Percentiles rank a stretch among this genome's conserved stretches.
Evolutionary conservation across 2,797 vertebrate species (phyloP).

Genomic region (Merluccius polli): DNA sequence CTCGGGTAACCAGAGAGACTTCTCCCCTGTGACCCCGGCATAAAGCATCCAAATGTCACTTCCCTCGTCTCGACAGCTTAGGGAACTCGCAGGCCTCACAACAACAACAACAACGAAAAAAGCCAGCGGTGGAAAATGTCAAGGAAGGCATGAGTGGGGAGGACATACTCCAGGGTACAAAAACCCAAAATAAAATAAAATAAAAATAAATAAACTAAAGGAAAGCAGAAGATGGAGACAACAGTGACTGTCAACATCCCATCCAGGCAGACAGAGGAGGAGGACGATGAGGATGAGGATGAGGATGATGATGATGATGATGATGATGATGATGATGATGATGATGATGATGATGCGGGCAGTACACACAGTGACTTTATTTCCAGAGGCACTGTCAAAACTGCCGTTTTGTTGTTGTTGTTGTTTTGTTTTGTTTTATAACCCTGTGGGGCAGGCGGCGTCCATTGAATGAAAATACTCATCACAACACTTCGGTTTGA

Average conservation of each 20-base stretch:
- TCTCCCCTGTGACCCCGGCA: neutral
- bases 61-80: neutral
- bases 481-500: neutral
- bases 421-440: neutral
- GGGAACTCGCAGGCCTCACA: neutral
- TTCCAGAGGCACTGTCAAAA: neutral
- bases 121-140: conserved; percentile 33
- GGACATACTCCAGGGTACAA: neutral
- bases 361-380: neutral
- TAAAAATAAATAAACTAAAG: no score
- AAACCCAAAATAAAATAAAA: conserved; percentile 3
- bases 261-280: conserved; percentile 56
- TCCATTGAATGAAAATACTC: neutral
- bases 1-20: neutral
- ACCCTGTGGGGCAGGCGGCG: neutral
- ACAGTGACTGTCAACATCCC: conserved; percentile 52
- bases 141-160: conserved; percentile 35
- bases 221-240: conserved; percentile 23
- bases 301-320: neutral
- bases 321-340: neutral
- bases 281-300: neutral
- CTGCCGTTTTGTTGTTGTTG: neutral
- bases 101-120: conserved; percentile 28
- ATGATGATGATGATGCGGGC: neutral
- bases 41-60: conserved; percentile 41